Evolutionary conservation across 64 coral and sea anemone genomes (phyloP), one percentile per base, ranked within the genome.

Genomic region (Actinia equina): DNA sequence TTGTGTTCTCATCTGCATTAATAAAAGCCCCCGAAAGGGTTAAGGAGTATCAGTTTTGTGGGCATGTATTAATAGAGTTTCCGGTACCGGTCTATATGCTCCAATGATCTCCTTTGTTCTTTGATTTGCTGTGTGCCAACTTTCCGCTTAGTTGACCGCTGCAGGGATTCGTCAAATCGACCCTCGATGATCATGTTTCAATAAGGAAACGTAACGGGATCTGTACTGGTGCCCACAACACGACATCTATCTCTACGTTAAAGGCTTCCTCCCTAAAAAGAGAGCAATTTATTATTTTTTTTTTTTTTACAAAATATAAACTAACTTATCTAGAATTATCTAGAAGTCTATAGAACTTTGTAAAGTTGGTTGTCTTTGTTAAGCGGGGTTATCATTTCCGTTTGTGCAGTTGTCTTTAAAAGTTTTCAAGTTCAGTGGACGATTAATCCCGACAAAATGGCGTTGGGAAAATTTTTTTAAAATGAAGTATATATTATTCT

Each of bases 181-280:
- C 15, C 26, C 26, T 14, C 10, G 69, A 30, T 74, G 69, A 74
- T 74, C 69, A 74, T 5, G 20, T 74, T 74, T 74, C 69, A 74
- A 74, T 74, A 26, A 74, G 69, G 69, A 74, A 74, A 74, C 69
- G 69, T 71, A 71, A 71, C 65, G 65, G 52, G 65, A 71, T 20
- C 19, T n/a, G 6, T 30, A 37, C 7, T 30, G 62, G 42, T 30
- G 10, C 26, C 27, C 10, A 15, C 23, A 15, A 30, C n/a, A 74
- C 69, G 26, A 74, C 7, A 14, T 13, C 7, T 14, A 65, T 15
- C 15, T 3, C 13, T 30, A 30, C n/a, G 19, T 65, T 17, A 41
- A 74, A 74, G 26, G 69, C n/a, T 74, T 74, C 22, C 15, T 74
- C 69, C 25, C 42, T 0, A 2, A 41, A 41, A 74, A 74, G 13